Conservation (phyloP, 1,140 invertebrate species). For the Manduca sexta region DNA sequence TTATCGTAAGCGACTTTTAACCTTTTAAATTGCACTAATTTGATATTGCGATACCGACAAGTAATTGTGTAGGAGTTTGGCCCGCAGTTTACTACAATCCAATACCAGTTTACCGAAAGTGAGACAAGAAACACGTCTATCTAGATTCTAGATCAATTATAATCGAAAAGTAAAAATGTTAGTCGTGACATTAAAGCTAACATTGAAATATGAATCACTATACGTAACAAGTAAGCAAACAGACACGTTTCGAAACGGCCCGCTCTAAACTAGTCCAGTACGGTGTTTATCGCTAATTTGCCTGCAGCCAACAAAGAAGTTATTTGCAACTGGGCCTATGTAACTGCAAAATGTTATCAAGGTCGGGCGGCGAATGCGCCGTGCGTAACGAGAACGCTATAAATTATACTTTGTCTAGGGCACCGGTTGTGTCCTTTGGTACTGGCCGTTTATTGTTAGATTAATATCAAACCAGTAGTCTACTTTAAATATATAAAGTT, state of each 20-base stretch:
- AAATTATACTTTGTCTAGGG: not conserved
- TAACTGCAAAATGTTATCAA: constrained; percentile 16
- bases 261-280: constrained; percentile 31
- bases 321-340: constrained; percentile 13
- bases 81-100: too few species aligned
- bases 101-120: too few species aligned
- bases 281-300: constrained; percentile 32
- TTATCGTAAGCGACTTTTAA: too few species aligned
- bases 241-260: constrained; percentile 27
- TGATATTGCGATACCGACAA: too few species aligned
- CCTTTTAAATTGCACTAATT: too few species aligned
- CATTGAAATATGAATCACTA: not conserved
- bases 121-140: too few species aligned
- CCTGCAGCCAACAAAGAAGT: constrained; percentile 28
- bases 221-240: constrained; percentile 12
- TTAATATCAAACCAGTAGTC: not conserved
- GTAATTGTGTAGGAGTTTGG: too few species aligned
- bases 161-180: too few species aligned
- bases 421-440: not conserved
- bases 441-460: not conserved
- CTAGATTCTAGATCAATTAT: too few species aligned
- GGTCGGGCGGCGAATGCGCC: constrained; percentile 12
- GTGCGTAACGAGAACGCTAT: constrained; percentile 7
- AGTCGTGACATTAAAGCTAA: too few species aligned
- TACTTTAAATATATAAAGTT: too few species aligned